Base-by-base conservation (phyloP, 2,797 vertebrate genomes). In the Etheostoma perlongum region DNA sequence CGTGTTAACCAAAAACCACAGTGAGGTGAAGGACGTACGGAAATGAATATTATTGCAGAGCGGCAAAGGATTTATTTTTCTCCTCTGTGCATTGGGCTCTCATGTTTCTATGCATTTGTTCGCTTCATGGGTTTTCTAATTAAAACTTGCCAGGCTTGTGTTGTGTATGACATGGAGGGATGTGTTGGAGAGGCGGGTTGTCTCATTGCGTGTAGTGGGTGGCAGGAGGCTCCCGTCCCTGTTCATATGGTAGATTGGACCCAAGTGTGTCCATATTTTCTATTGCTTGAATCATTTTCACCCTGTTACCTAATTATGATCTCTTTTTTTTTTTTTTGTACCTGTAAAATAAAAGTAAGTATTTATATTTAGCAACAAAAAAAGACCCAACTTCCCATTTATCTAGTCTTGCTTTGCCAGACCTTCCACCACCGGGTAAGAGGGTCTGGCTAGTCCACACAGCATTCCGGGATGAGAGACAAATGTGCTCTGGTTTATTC, bases 81-180 rank as follows among this genome's bases (percentile, higher is more conserved):
- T 73, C 88, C 79, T 83, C 65, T 54, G 81, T 85, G 82, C 74
- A 70, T 85, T 81, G 83, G 76, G 85, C 44, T 85, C 88, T 91
- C 79, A 30, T 86, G 85, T 91, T 93, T 87, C 85, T 19, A 9
- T 82, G 84, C 85, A 74, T 91, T 92, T 89, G 85, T 90, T 90
- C 91, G 92, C 90, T 92, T 89, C 75, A 69, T 85, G 84, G 84
- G 81, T 89, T 92, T 92, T 90, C 85, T 91, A 91, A 92, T 94
- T 92, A 89, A 91, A 91, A 90, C 83, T 81, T 11, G 33, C 53
- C 55, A 18, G 76, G 79, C 69, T 85, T 75, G 76, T 76, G 82
- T 87, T 89, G 77, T 74, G 67, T 79, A n/a, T 88, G 89, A 90
- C 77, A 69, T 55, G 49, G 80, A 84, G 58, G 61, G 74, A 82